Conservation (phyloP, 2,797 vertebrate species). For the Ispidina lecontei region DNA sequence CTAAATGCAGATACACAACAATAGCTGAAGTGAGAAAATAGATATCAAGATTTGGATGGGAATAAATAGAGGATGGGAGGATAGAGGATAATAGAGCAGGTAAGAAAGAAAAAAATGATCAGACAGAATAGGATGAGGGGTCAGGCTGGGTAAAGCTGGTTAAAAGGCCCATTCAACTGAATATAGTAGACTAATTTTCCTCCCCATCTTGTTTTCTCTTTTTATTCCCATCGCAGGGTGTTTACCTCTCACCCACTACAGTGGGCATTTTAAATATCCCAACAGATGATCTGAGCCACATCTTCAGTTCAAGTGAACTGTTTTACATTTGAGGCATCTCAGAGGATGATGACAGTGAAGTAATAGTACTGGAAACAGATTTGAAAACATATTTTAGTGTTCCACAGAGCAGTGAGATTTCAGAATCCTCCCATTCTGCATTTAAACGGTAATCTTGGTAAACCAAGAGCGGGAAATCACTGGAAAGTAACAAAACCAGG, state of each 20-base stretch:
- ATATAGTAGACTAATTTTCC: background rate
- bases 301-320: background rate
- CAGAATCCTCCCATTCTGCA: background rate
- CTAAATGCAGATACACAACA: background rate
- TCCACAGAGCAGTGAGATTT: background rate
- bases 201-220: background rate
- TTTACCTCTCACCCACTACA: background rate
- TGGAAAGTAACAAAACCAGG: background rate
- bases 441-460: background rate
- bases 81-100: background rate
- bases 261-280: background rate
- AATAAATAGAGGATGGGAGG: background rate
- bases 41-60: background rate
- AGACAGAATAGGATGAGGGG: background rate
- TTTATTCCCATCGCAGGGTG: background rate
- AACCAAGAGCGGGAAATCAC: background rate
- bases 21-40: background rate
- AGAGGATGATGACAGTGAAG: background rate
- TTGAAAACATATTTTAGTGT: background rate
- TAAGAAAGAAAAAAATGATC: background rate
- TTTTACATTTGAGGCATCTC: background rate
- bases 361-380: background rate
- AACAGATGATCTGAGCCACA: background rate
- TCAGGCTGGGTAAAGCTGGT: background rate
- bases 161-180: background rate